Evolutionary conservation across 2,888 invertebrate genomes (phyloP).

Genomic region (Pristionchus fissidentatus): DNA sequence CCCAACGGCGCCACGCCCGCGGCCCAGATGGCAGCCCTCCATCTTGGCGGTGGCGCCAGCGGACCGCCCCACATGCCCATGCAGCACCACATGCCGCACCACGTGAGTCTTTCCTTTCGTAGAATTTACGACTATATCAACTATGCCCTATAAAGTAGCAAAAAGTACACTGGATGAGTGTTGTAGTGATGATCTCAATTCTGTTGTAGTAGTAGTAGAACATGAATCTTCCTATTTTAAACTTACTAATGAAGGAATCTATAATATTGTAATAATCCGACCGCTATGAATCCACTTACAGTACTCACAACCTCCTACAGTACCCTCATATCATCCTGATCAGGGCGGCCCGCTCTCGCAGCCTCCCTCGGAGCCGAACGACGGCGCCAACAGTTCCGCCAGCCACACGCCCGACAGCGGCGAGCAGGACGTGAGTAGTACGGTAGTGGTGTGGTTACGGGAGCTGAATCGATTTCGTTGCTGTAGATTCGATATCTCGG

Average conservation of each 20-base stretch:
- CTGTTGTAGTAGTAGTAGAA: neutral
- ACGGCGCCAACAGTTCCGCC: constrained; percentile 50
- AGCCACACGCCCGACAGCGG: constrained; percentile 58
- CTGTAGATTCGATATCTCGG: too few relatives aligned
- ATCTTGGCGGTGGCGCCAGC: constrained; percentile 27
- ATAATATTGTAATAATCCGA: too few relatives aligned
- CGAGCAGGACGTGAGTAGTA: constrained; percentile 56
- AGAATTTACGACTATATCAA: neutral
- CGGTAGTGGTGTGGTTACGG: neutral
- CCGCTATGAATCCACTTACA: too few relatives aligned
- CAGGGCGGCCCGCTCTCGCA: constrained; percentile 52
- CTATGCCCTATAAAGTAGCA: too few relatives aligned
- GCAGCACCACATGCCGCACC: neutral
- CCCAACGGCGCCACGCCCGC: neutral
- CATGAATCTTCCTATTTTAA: neutral
- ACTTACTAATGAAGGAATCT: neutral
- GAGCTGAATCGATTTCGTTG: too few relatives aligned
- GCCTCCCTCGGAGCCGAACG: constrained; percentile 58
- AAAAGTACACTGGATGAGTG: too few relatives aligned
- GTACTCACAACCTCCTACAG: too few relatives aligned
- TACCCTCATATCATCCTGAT: too few relatives aligned
- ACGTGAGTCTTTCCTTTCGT: neutral
- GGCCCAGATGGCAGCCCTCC: neutral
- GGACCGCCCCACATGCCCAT: neutral
- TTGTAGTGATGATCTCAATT: too few relatives aligned